Evolutionary conservation across 2,797 vertebrate genomes (phyloP).

Genomic region (Sebastes steindachneri): DNA sequence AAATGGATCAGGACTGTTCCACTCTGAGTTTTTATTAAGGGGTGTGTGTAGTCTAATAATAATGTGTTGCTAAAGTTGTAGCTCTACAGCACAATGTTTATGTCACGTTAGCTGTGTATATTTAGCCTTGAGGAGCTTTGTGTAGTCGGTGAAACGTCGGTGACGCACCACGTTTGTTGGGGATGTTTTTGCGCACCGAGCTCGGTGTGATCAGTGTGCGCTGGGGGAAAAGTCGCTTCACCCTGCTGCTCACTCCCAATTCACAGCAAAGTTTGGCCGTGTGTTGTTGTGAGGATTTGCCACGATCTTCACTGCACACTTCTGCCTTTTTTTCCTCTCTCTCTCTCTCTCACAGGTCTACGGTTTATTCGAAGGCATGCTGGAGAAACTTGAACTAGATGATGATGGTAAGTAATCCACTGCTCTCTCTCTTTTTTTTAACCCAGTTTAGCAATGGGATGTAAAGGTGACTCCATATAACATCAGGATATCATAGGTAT

Average conservation of each 20-base stretch:
- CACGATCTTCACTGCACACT: slow-evolving; percentile 25
- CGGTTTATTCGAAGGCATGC: slow-evolving; percentile 83
- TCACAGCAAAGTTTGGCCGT: slow-evolving; percentile 65
- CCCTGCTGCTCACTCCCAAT: slow-evolving; percentile 44
- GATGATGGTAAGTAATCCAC: slow-evolving; percentile 77
- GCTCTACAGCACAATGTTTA: neutral
- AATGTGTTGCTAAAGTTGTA: slow-evolving; percentile 48
- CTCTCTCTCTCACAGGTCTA: slow-evolving; percentile 65
- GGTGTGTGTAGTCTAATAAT: slow-evolving; percentile 54
- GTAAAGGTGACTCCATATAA: neutral
- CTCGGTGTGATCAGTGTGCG: slow-evolving; percentile 6
- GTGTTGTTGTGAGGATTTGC: slow-evolving; percentile 5
- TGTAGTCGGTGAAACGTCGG: neutral
- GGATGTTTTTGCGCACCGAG: slow-evolving; percentile 31
- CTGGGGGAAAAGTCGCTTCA: slow-evolving; percentile 33
- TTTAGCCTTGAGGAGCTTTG: slow-evolving; percentile 2
- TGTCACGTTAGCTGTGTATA: slow-evolving; percentile 14
- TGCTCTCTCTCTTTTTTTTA: neutral
- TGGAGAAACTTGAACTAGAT: slow-evolving; percentile 87
- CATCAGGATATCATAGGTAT: neutral
- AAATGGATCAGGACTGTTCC: slow-evolving; percentile 75
- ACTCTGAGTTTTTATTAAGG: slow-evolving; percentile 49
- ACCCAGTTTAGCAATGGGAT: neutral
- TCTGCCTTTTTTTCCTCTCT: neutral
- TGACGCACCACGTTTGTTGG: neutral